Base-by-base conservation (phyloP, 2,113 vertebrate species). In the Hippocampus comes region DNA sequence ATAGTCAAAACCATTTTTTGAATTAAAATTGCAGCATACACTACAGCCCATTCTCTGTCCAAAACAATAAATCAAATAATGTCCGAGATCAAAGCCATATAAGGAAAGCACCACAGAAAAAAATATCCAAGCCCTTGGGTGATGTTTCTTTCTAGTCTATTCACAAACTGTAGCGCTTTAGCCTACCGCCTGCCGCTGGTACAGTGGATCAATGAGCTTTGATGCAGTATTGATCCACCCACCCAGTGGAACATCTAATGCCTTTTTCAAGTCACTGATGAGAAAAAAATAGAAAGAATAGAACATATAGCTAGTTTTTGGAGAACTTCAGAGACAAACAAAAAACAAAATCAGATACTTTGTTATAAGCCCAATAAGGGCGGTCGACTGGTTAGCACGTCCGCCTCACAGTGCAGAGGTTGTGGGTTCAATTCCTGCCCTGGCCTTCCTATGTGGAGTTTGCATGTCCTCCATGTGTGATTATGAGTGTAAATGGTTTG, bases 131-230 rank as follows among this genome's bases (percentile, higher is more conserved):
- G 72, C 87, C 84, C 79, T 83, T 71, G 60, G 21, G 75, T 74
- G 76, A 72, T 81, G 74, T 75, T 76, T 76, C 78, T 86, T 85
- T 84, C 81, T 73, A 71, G 73, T 83, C 72, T 78, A 74, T 84
- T 87, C 82, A 78, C 77, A 80, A 82, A 87, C 73, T 78, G 61
- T 48, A 68, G 64, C 43, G 77, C 72, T 57, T 60, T 51, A 64
- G 78, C 57, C 63, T 70, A 68, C 69, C 68, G 79, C 71, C 63
- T 76, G 70, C 74, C 88, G 80, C 84, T 86, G 56, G 66, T 73
- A 69, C 75, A 74, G 77, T 43, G 23, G 75, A 88, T 89, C 86
- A 85, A 86, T 87, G 61, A 63, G 71, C 70, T 30, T 66, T 66
- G 64, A 66, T 66, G n/a, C 64, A 48, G 30, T 61, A 89, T 89